These are phyloP conservation scores for Ceratothoa steindachneri DNA, from an alignment of 2,888 invertebrate genomes.

Conservation along the genomic window DNA sequence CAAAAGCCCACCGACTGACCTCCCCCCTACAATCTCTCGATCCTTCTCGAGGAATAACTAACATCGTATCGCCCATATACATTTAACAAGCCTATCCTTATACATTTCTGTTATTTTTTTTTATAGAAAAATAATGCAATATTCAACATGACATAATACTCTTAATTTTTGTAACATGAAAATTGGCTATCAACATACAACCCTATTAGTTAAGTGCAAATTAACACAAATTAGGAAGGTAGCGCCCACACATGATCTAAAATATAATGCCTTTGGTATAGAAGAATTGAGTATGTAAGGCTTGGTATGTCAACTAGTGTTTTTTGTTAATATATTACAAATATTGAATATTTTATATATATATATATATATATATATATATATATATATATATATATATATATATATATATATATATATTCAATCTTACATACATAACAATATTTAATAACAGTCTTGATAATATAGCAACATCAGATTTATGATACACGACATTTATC, in stretches of 20 bases:
- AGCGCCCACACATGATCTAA: too few species aligned
- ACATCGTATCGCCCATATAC: neutral
- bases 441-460: neutral
- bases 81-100: slow-evolving; percentile 4
- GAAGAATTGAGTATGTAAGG: neutral
- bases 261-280: slow-evolving; percentile 1
- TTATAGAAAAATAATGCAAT: slow-evolving; percentile 10
- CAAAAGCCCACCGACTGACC: too few species aligned
- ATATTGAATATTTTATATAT: slow-evolving; percentile 5
- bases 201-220: too few species aligned
- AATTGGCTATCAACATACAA: too few species aligned
- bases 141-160: neutral
- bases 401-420: neutral
- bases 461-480: slow-evolving; percentile 3
- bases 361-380: slow-evolving; percentile 4
- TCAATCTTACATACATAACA: neutral
- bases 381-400: slow-evolving; percentile 15
- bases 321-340: slow-evolving; percentile 15
- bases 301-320: too few species aligned
- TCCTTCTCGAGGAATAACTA: too few species aligned
- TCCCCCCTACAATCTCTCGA: too few species aligned
- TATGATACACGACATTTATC: neutral
- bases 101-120: neutral
- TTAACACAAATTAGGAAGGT: too few species aligned
- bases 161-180: neutral